A percentile compares a stretch with the other conserved stretches of the same genome.
Conservation (phyloP, 2,888 invertebrate genomes). For the Drosophila birchii region DNA sequence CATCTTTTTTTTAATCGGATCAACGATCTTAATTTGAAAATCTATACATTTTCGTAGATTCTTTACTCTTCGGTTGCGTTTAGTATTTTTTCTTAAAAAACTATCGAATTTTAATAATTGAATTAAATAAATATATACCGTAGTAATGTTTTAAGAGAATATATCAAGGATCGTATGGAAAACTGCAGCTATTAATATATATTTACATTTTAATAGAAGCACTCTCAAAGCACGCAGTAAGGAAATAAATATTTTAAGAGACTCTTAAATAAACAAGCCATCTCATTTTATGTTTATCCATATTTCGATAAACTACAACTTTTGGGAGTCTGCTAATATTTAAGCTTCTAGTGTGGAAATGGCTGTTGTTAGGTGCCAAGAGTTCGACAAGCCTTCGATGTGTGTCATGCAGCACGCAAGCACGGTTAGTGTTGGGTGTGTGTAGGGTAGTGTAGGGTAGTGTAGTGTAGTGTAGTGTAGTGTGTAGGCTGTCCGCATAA, state of each 20-base stretch:
- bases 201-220: background rate
- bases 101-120: background rate
- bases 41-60: background rate
- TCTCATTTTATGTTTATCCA: background rate
- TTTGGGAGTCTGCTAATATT: conserved; percentile 16
- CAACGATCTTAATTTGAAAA: too few species aligned
- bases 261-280: background rate
- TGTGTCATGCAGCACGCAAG: conserved; percentile 30
- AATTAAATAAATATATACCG: background rate
- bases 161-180: background rate
- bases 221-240: background rate
- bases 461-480: conserved; percentile 2
- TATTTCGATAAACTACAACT: conserved; percentile 1
- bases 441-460: background rate
- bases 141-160: background rate
- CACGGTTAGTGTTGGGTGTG: conserved; percentile 16
- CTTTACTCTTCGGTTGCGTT: background rate
- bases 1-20: too few species aligned
- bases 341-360: conserved; percentile 10
- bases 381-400: conserved; percentile 47
- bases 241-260: background rate
- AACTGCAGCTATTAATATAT: background rate
- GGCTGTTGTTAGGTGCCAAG: conserved; percentile 35
- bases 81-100: background rate
- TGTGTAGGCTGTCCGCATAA: conserved; percentile 7